Percentiles rank a stretch among this genome's conserved stretches.
These are phyloP conservation scores for Sylvietta virens DNA, from an alignment of 2,113 vertebrate genomes.

Conservation along the genomic window DNA sequence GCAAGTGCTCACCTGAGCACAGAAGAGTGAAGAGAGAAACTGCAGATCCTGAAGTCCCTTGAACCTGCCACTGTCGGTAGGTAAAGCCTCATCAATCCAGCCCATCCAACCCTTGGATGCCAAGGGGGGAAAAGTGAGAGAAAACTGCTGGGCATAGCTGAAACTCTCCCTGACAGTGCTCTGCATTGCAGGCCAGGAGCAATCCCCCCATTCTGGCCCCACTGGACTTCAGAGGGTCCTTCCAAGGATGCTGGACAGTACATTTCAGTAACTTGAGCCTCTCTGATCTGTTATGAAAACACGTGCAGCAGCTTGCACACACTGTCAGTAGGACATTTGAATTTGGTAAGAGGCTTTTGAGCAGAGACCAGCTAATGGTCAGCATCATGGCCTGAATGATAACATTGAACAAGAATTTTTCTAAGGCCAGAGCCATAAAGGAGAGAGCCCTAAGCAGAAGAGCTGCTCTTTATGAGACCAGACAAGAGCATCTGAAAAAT, in stretches of 20 bases:
- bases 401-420: not conserved
- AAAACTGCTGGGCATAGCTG: not conserved
- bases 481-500: not conserved
- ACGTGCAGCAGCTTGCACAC: not conserved
- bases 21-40: not conserved
- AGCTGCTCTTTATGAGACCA: not conserved
- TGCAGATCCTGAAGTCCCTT: not conserved
- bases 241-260: not conserved
- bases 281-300: not conserved
- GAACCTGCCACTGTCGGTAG: rapidly evolving
- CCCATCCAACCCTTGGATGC: not conserved
- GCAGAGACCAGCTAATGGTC: not conserved
- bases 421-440: not conserved
- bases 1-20: not conserved
- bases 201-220: not conserved
- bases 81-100: not conserved
- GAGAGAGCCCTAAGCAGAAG: not conserved
- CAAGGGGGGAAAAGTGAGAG: rapidly evolving
- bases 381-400: not conserved
- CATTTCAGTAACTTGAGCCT: not conserved
- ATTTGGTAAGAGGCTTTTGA: not conserved
- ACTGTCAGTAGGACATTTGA: not conserved
- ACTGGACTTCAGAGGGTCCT: not conserved
- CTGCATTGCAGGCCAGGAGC: not conserved
- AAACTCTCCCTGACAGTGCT: not conserved